Percentiles rank a stretch among this genome's conserved stretches.
These are phyloP conservation scores for Vireo griseus DNA, from an alignment of 2,797 vertebrate species.

Conservation along the genomic window DNA sequence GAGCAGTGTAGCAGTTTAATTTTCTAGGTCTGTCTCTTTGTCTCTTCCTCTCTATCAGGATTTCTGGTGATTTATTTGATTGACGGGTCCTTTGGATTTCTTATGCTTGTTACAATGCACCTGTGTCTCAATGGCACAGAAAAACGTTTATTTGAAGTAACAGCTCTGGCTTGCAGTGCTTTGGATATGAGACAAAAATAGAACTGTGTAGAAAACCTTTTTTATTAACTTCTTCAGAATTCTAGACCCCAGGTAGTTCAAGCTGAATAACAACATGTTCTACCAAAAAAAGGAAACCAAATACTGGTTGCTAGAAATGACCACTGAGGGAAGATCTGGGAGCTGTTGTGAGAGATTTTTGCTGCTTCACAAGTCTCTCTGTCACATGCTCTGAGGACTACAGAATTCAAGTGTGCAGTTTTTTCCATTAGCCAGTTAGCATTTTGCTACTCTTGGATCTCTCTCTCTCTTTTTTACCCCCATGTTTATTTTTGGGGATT, in stretches of 20 bases:
- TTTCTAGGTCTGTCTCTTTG: slow-evolving; percentile 22
- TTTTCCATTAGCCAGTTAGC: background rate
- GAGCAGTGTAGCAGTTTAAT: background rate
- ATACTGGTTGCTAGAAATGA: background rate
- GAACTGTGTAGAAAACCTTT: background rate
- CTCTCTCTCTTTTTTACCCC: rapidly evolving
- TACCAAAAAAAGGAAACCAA: background rate
- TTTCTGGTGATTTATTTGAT: slow-evolving; percentile 38
- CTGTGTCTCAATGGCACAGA: background rate
- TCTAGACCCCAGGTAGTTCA: background rate
- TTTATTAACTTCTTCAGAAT: slow-evolving; percentile 35
- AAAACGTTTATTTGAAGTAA: slow-evolving; percentile 6
- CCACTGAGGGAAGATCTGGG: background rate
- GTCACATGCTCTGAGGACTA: background rate
- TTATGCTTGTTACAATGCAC: background rate
- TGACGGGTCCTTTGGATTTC: slow-evolving; percentile 20
- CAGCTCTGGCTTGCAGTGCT: background rate
- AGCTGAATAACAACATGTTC: background rate
- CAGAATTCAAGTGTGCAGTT: background rate
- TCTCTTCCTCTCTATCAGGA: background rate
- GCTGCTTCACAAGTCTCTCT: background rate
- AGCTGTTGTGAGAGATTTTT: background rate
- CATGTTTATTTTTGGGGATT: background rate
- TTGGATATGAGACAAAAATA: slow-evolving; percentile 21
- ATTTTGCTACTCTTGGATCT: background rate